These are phyloP conservation scores for Torymus tubicola DNA, from an alignment of 2,888 invertebrate species.

Conservation along the genomic window DNA sequence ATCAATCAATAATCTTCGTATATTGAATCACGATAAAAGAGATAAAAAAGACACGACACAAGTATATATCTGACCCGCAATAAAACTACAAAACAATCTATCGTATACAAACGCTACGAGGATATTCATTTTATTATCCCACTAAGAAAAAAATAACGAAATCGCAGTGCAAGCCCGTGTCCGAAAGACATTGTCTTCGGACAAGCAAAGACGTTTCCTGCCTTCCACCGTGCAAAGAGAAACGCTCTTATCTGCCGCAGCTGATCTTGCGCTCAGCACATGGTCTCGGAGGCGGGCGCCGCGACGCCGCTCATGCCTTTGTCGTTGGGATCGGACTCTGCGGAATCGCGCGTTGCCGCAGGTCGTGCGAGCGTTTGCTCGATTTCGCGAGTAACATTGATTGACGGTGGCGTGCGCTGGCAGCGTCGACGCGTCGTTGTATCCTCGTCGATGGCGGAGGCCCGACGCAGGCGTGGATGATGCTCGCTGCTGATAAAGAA, in stretches of 20 bases:
- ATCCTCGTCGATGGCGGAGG: constrained; percentile 73
- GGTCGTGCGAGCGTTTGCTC: constrained; percentile 73
- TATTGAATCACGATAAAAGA: too few relatives aligned
- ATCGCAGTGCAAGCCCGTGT: too few relatives aligned
- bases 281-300: constrained; percentile 74
- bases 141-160: too few relatives aligned
- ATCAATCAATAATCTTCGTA: too few relatives aligned
- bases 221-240: not conserved
- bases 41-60: too few relatives aligned
- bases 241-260: not conserved
- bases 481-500: constrained; percentile 71
- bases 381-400: constrained; percentile 73
- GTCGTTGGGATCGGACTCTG: constrained; percentile 68
- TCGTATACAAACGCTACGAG: too few relatives aligned
- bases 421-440: constrained; percentile 63
- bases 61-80: too few relatives aligned
- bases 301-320: constrained; percentile 69
- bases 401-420: constrained; percentile 67
- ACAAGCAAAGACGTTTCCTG: too few relatives aligned
- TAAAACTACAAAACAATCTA: too few relatives aligned
- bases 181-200: too few relatives aligned
- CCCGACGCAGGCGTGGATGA: constrained; percentile 68
- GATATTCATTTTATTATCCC: too few relatives aligned
- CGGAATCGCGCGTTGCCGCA: constrained; percentile 70
- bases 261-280: constrained; percentile 67